Evolutionary conservation across 2,113 vertebrate species (phyloP).

Genomic region (Argyrosomus japonicus): DNA sequence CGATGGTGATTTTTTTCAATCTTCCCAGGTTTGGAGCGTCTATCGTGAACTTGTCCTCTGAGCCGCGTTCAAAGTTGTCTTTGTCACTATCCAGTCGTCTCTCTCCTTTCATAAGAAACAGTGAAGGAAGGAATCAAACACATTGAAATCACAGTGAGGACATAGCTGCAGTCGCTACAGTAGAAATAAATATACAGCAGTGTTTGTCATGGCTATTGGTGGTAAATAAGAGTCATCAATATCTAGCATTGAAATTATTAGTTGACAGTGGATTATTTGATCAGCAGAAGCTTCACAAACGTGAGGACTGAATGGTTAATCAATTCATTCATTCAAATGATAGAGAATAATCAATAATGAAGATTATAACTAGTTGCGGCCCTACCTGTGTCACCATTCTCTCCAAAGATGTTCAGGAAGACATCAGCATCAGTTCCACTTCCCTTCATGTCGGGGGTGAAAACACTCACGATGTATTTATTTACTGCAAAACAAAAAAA

Average conservation of each 20-base stretch:
- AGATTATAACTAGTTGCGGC: neutral
- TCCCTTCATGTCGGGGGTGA: conserved; percentile 92
- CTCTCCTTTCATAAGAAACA: conserved; percentile 84
- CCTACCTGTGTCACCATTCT: conserved; percentile 95
- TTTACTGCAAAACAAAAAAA: conserved; percentile 86
- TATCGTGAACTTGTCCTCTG: conserved; percentile 95
- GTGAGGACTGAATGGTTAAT: neutral
- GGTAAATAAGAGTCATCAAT: neutral
- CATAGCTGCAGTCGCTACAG: neutral
- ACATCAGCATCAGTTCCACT: conserved; percentile 97
- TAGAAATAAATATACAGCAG: neutral
- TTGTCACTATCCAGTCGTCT: conserved; percentile 94
- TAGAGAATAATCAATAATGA: neutral
- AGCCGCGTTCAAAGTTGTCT: conserved; percentile 95
- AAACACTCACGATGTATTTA: conserved; percentile 96
- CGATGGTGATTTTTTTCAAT: conserved; percentile 93
- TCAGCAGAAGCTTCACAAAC: neutral
- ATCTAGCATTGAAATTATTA: neutral
- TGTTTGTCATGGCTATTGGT: neutral
- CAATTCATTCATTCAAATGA: neutral
- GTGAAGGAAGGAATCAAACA: neutral
- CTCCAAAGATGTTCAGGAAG: conserved; percentile 96
- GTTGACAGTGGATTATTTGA: no score
- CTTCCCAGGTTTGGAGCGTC: conserved; percentile 93
- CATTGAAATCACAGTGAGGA: neutral